Evolutionary conservation across 2,888 invertebrate species (phyloP).

Genomic region (Drosophila crucigera): DNA sequence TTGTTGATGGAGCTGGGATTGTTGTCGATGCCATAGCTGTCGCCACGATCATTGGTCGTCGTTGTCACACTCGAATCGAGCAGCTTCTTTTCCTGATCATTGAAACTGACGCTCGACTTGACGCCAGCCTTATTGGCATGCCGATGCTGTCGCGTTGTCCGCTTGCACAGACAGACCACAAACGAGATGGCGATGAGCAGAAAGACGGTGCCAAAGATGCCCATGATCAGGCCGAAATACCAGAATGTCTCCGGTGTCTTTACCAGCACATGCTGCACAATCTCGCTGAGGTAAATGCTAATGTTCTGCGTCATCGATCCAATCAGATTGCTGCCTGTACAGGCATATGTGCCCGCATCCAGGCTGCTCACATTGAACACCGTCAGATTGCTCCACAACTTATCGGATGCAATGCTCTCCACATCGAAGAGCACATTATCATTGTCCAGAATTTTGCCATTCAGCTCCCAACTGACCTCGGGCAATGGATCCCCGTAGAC

Average conservation of each 20-base stretch:
- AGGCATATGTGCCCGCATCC: conserved; percentile 94
- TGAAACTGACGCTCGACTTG: conserved; percentile 92
- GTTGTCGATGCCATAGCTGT: conserved; percentile 88
- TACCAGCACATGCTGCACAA: conserved; percentile 86
- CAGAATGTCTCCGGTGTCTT: conserved; percentile 92
- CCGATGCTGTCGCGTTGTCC: conserved; percentile 86
- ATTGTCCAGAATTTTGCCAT: conserved; percentile 88
- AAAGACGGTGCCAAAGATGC: conserved; percentile 89
- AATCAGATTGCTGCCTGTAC: conserved; percentile 85
- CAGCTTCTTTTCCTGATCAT: conserved; percentile 94
- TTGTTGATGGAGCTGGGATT: conserved; percentile 86
- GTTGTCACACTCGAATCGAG: conserved; percentile 92
- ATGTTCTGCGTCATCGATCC: conserved; percentile 86
- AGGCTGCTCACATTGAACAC: conserved; percentile 92
- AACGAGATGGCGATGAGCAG: conserved; percentile 88
- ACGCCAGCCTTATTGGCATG: conserved; percentile 88
- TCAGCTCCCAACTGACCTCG: conserved; percentile 92
- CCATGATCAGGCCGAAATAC: conserved; percentile 90
- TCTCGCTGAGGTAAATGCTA: conserved; percentile 89
- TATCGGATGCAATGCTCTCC: conserved; percentile 83
- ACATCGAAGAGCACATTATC: conserved; percentile 86
- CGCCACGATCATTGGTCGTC: conserved; percentile 88
- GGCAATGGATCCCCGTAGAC: conserved; percentile 94
- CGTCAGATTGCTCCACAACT: conserved; percentile 92
- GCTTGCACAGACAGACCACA: conserved; percentile 87